Evolutionary conservation across 2,888 invertebrate genomes (phyloP), one percentile per base, ranked within the genome.

Genomic region (Cryptocheilus praepositus): DNA sequence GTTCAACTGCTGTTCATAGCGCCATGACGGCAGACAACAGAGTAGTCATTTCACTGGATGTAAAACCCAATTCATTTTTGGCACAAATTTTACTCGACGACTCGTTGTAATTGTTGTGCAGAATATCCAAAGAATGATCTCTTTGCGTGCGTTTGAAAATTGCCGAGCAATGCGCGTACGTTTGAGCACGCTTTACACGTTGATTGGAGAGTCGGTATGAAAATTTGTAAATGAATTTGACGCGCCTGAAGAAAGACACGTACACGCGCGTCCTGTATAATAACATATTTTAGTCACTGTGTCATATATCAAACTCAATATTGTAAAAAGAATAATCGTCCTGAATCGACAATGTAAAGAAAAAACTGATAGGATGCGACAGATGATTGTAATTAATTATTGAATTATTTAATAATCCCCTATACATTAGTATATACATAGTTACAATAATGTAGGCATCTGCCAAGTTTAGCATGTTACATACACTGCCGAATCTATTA

Each of bases 401-500:
- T 76, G 76, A 79, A 83, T 84, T 83, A 85, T 85, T 85, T 84
- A 83, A 85, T 81, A 83, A 83, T 82, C 72, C 74, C 70, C 74
- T 77, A 49, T 76, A 81, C 74, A 76, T 73, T 75, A 77, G 76
- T 74, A 71, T 74, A 79, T 68, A 80, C 79, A 81, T 83, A 84
- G 81, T 79, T 80, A 81, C 80, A 77, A 81, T 80, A 76, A 83
- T 82, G 84, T 85, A 86, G 85, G 78, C 82, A 84, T 81, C 79
- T 84, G 83, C 83, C 83, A 82, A 82, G 75, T 77, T 81, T 84
- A 83, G 83, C 83, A 81, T 80, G 86, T 86, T 86, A 85, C 80
- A 86, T 83, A 86, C 87, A 88, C 88, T 88, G 88, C 88, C 88
- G 87, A 86, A 87, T 77, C 83, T 85, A 87, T 85, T 83, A 78